Conservation (phyloP, 2,888 invertebrate species). For the Calliscelio sp. region DNA sequence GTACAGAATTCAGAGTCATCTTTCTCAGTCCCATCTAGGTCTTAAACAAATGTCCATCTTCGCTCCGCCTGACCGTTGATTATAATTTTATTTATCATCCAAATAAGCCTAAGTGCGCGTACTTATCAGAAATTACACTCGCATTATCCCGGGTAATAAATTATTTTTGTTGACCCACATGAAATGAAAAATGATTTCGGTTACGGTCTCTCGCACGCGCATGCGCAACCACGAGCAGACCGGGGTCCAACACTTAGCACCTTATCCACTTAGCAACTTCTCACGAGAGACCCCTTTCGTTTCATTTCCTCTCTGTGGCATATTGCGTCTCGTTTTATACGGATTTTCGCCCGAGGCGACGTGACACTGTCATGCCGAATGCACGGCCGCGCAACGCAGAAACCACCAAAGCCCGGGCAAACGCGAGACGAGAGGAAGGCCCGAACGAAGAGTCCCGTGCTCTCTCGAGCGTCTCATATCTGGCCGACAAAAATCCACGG, state of each 20-base stretch:
- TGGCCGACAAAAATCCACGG: slow-evolving; percentile 79
- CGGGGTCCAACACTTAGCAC: slow-evolving; percentile 84
- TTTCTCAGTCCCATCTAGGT: slow-evolving; percentile 40
- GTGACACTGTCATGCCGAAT: slow-evolving; percentile 82
- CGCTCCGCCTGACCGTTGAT: slow-evolving; percentile 63
- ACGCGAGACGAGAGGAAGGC: slow-evolving; percentile 28
- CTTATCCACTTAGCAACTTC: slow-evolving; percentile 85
- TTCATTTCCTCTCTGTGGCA: slow-evolving; percentile 78
- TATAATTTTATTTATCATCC: slow-evolving; percentile 74
- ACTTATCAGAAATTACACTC: slow-evolving; percentile 73
- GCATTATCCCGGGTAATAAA: slow-evolving; percentile 71
- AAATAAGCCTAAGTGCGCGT: slow-evolving; percentile 69
- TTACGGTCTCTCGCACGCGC: slow-evolving; percentile 58
- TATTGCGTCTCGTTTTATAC: slow-evolving; percentile 83
- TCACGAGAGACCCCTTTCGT: slow-evolving; percentile 81
- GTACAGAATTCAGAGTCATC: slow-evolving; percentile 31
- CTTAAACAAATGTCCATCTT: slow-evolving; percentile 59
- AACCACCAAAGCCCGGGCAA: slow-evolving; percentile 45
- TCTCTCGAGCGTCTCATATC: slow-evolving; percentile 78
- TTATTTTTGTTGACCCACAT: slow-evolving; percentile 72
- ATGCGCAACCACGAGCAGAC: slow-evolving; percentile 53
- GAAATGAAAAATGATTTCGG: slow-evolving; percentile 70
- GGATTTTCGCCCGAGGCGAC: slow-evolving; percentile 84
- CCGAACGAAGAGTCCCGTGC: slow-evolving; percentile 69
- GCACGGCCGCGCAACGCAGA: slow-evolving; percentile 52